Evolutionary conservation across 2,888 invertebrate species (phyloP).

Genomic region (Tipula confusa): DNA sequence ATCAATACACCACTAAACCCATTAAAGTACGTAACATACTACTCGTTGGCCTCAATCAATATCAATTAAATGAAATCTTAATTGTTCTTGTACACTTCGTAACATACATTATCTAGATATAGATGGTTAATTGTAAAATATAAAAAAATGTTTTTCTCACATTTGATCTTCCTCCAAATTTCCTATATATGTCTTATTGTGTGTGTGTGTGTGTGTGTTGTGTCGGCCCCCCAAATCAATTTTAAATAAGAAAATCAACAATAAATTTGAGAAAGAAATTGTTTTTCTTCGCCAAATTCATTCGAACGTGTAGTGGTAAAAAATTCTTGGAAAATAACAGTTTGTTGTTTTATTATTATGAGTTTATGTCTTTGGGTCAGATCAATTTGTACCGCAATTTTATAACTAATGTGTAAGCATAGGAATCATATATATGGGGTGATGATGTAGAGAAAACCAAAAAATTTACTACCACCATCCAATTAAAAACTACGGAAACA

Average conservation of each 20-base stretch:
- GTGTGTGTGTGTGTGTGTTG: too few relatives aligned
- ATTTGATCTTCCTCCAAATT: background rate
- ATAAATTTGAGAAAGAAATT: background rate
- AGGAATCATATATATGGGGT: too few relatives aligned
- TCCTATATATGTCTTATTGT: background rate
- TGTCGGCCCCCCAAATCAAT: background rate
- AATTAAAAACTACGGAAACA: background rate
- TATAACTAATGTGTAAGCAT: background rate
- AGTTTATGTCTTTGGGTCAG: background rate
- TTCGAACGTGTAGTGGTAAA: background rate
- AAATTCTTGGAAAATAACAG: background rate
- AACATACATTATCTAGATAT: background rate
- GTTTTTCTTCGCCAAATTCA: background rate
- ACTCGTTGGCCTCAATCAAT: background rate
- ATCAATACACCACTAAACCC: background rate
- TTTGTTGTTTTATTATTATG: background rate
- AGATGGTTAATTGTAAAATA: background rate
- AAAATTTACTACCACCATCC: background rate
- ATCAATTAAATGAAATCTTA: background rate
- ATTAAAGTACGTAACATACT: background rate
- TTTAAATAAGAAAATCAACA: constrained; percentile 3
- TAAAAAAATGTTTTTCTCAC: background rate
- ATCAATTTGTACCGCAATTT: background rate
- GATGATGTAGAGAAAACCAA: background rate
- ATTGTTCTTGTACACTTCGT: background rate